Evolutionary conservation across 2,888 invertebrate species (phyloP).

Genomic region (Malacosoma neustria): DNA sequence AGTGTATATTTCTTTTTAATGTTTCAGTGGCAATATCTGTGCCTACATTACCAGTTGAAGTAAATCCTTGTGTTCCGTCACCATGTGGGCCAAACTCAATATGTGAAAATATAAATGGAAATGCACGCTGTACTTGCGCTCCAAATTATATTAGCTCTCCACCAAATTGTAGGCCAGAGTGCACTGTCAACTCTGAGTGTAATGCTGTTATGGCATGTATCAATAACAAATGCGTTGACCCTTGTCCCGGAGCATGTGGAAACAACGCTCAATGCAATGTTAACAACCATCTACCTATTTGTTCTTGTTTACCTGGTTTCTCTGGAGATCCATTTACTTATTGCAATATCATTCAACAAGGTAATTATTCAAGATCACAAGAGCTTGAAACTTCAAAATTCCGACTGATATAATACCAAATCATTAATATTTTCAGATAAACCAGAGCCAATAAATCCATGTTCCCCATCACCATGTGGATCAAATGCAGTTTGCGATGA

Average conservation of each 20-base stretch:
- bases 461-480: slow-evolving; percentile 83
- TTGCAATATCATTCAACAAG: slow-evolving; percentile 44
- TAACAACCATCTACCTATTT: slow-evolving; percentile 80
- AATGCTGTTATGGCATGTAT: slow-evolving; percentile 80
- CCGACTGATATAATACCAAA: neutral
- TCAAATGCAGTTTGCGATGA: slow-evolving; percentile 77
- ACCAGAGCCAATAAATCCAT: slow-evolving; percentile 66
- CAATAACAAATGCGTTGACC: slow-evolving; percentile 82
- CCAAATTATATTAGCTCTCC: slow-evolving; percentile 84
- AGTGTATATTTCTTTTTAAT: slow-evolving; percentile 3
- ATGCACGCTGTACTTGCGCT: slow-evolving; percentile 81
- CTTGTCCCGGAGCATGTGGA: slow-evolving; percentile 86
- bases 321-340: slow-evolving; percentile 83
- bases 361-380: slow-evolving; percentile 20
- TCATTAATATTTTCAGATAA: slow-evolving; percentile 30
- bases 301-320: slow-evolving; percentile 79
- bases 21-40: slow-evolving; percentile 38
- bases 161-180: slow-evolving; percentile 84
- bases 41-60: slow-evolving; percentile 25
- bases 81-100: slow-evolving; percentile 87
- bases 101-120: slow-evolving; percentile 79
- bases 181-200: slow-evolving; percentile 82
- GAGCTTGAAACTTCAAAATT: neutral
- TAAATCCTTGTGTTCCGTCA: slow-evolving; percentile 81
- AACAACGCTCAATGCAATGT: slow-evolving; percentile 83